These are phyloP conservation scores for Amphiduros pacificus DNA, from an alignment of 2,888 invertebrate species.

Conservation along the genomic window DNA sequence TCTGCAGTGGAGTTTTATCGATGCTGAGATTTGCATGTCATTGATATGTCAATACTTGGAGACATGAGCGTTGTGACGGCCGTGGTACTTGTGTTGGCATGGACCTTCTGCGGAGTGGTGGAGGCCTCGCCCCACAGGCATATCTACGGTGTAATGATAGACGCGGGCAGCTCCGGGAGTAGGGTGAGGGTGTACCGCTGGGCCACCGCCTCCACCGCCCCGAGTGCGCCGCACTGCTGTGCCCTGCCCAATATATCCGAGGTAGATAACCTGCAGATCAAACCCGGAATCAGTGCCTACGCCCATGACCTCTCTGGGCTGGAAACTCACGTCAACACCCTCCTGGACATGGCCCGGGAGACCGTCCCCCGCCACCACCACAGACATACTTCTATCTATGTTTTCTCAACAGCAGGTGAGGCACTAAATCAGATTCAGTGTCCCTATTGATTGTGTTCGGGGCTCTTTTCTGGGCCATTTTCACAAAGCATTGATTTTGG, in stretches of 20 bases:
- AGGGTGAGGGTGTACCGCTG: slow-evolving; percentile 61
- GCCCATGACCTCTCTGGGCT: slow-evolving; percentile 12
- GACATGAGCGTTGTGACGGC: too few relatives aligned
- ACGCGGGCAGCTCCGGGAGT: slow-evolving; percentile 63
- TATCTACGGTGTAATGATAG: slow-evolving; percentile 63
- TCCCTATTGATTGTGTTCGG: too few relatives aligned
- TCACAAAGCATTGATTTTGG: too few relatives aligned
- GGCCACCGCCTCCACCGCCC: slow-evolving; percentile 29
- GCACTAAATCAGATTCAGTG: too few relatives aligned
- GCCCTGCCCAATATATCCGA: slow-evolving; percentile 13
- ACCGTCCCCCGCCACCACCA: not conserved
- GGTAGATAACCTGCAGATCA: slow-evolving; percentile 33
- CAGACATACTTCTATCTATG: not conserved
- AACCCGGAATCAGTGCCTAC: slow-evolving; percentile 34
- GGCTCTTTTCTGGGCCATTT: too few relatives aligned
- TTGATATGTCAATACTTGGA: too few relatives aligned
- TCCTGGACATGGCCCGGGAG: not conserved
- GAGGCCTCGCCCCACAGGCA: too few relatives aligned
- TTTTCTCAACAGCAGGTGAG: not conserved
- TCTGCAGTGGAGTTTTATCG: too few relatives aligned
- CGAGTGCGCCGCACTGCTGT: not conserved
- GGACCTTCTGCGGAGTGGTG: too few relatives aligned
- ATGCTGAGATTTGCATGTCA: too few relatives aligned
- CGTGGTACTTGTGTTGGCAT: too few relatives aligned
- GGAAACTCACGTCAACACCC: not conserved